Evolutionary conservation across 2,113 vertebrate species (phyloP), one percentile per base, ranked within the genome.

Genomic region (Ammospiza caudacuta): DNA sequence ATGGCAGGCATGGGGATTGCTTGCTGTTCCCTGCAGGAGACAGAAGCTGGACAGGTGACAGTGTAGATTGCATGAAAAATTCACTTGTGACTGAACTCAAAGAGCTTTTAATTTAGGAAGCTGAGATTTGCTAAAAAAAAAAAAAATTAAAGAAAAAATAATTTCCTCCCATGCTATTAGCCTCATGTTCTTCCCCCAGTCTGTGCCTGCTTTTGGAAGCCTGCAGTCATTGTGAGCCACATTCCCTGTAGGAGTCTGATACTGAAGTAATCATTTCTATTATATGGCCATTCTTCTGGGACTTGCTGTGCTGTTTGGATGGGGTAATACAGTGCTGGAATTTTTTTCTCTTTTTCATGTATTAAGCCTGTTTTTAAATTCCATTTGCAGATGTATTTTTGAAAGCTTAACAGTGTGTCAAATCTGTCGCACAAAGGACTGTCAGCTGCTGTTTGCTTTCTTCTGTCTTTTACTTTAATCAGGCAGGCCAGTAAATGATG

Each of bases 381-480:
- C n/a, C 12, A 22, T 15, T 89, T 3, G 1, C 76, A 72, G 64
- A 59, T 21, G 15, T 69, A 51, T 80, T 87, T 87, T 82, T 95
- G 89, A 90, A 95, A 86, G 83, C 88, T 72, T 74, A 88, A 29
- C 69, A 72, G 52, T 47, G 15, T 46, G 80, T 82, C 90, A 95
- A 3, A 49, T 94, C 39, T 81, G 62, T 83, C 79, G 57, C 68
- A 95, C 85, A 94, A 92, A 92, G 83, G 20, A 29, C 80, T 79
- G 80, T 92, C 96, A 95, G 88, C 88, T 87, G 83, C 90, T 82
- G 69, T 86, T 92, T 84, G 86, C 83, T 92, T 90, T 92, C 68
- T 89, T 74, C 78, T 77, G 55, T 62, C 85, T 89, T 80, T 77
- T 80, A 28, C 82, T 95, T 96, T 90, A 90, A 84, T 96, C 83